These are phyloP conservation scores for Euborellia annulipes DNA, from an alignment of 1,140 invertebrate species.

Conservation along the genomic window DNA sequence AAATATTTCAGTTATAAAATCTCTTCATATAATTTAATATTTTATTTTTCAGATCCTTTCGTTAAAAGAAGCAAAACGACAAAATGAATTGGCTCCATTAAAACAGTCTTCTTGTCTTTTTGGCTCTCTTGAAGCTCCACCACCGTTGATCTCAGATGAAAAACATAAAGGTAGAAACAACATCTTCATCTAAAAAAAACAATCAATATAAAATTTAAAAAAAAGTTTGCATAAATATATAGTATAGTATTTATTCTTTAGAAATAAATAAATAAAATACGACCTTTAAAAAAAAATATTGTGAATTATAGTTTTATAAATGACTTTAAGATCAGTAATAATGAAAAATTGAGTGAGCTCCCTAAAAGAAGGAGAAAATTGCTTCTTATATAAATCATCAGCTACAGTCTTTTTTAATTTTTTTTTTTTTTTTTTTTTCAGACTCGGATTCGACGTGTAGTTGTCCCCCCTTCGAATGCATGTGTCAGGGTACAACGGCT, in stretches of 20 bases:
- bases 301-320: too few relatives aligned
- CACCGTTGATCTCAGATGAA: conserved; percentile 34
- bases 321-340: too few relatives aligned
- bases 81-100: conserved; percentile 18
- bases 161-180: too few relatives aligned
- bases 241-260: too few relatives aligned
- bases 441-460: conserved; percentile 34
- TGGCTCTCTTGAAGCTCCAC: conserved; percentile 19
- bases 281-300: too few relatives aligned
- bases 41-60: conserved; percentile 35
- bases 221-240: too few relatives aligned
- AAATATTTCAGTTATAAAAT: too few relatives aligned
- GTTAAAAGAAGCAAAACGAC: conserved; percentile 34
- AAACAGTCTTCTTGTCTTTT: conserved; percentile 1
- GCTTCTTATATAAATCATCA: not conserved
- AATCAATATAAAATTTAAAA: too few relatives aligned
- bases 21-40: conserved; percentile 1
- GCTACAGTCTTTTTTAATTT: conserved; percentile 6
- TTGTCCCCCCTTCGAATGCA: conserved; percentile 46
- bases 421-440: conserved; percentile 17
- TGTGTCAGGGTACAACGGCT: conserved; percentile 28
- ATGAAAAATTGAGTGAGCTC: too few relatives aligned
- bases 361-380: not conserved
- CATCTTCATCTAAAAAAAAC: too few relatives aligned
- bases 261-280: too few relatives aligned